phyloP scores from a whole-genome alignment of 2,888 invertebrate species.

The Crematogaster levior region DNA sequence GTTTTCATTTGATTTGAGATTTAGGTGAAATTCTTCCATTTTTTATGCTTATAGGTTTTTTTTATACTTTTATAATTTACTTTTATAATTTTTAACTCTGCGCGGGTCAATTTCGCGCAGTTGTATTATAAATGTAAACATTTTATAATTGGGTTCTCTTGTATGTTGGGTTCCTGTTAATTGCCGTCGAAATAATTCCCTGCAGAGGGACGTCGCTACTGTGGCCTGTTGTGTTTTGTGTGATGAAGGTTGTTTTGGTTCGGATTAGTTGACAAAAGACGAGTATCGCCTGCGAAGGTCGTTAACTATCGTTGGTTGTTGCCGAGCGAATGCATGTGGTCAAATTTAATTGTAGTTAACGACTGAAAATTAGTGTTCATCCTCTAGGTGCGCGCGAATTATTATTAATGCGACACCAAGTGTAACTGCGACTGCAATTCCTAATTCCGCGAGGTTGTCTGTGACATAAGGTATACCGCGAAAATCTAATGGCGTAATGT shows the following conservation, averaged over 20 bases:
- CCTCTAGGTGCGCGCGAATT: slow-evolving; percentile 68
- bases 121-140: no score
- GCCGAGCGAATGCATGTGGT: slow-evolving; percentile 58
- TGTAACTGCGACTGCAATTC: slow-evolving; percentile 67
- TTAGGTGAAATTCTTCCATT: background rate
- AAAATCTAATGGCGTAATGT: slow-evolving; percentile 54
- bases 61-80: background rate
- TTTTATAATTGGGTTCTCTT: slow-evolving; percentile 37
- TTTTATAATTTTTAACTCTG: background rate
- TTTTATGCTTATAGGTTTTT: background rate
- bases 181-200: slow-evolving; percentile 44
- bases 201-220: slow-evolving; percentile 13
- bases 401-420: slow-evolving; percentile 74
- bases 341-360: slow-evolving; percentile 76
- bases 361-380: slow-evolving; percentile 69
- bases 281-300: slow-evolving; percentile 38
- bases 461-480: slow-evolving; percentile 39
- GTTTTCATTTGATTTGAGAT: background rate
- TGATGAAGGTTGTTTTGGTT: slow-evolving; percentile 30
- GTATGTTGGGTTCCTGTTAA: slow-evolving; percentile 31
- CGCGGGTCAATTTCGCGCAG: background rate
- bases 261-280: slow-evolving; percentile 51
- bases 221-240: slow-evolving; percentile 19
- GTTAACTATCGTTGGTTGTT: slow-evolving; percentile 44
- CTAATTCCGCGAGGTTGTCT: slow-evolving; percentile 64